Percentiles rank a stretch among this genome's conserved stretches.
phyloP scores from a whole-genome alignment of 2,113 vertebrate genomes.

The Labrus mixtus region DNA sequence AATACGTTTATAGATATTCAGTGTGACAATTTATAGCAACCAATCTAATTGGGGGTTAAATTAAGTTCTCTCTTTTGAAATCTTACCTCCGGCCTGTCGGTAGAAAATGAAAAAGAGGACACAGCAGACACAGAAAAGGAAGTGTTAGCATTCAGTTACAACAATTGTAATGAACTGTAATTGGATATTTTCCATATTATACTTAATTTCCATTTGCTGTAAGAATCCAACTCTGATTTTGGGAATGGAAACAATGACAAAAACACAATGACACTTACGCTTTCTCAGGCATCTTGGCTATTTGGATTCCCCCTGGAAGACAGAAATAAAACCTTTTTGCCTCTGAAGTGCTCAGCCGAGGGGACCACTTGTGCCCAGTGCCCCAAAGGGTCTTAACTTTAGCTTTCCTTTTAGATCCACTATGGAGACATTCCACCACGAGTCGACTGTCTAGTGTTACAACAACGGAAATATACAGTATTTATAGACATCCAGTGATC shows the following conservation, averaged over 20 bases:
- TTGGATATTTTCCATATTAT: not conserved
- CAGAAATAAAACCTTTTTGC: constrained; percentile 77
- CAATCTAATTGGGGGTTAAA: not conserved
- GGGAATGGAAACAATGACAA: constrained; percentile 51
- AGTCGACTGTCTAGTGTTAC: constrained; percentile 4
- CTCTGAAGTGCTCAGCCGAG: constrained; percentile 46
- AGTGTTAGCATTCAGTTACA: not conserved
- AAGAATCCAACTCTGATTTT: constrained; percentile 16
- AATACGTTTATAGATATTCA: not conserved
- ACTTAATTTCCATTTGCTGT: constrained; percentile 9
- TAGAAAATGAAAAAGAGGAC: not conserved
- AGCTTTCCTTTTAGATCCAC: constrained; percentile 49
- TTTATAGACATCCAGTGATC: not conserved
- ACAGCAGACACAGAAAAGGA: not conserved
- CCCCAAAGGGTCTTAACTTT: constrained; percentile 34
- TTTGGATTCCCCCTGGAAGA: constrained; percentile 72
- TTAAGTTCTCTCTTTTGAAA: not conserved
- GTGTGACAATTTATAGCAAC: not conserved
- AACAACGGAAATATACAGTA: constrained; percentile 6
- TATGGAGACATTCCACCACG: constrained; percentile 16
- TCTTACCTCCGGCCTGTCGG: constrained; percentile 81
- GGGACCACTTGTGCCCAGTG: constrained; percentile 34
- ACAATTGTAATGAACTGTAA: not conserved
- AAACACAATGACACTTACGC: constrained; percentile 74
- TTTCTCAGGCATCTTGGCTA: constrained; percentile 82